phyloP scores from a whole-genome alignment of 2,888 invertebrate species.

The Phragmatobia fuliginosa region DNA sequence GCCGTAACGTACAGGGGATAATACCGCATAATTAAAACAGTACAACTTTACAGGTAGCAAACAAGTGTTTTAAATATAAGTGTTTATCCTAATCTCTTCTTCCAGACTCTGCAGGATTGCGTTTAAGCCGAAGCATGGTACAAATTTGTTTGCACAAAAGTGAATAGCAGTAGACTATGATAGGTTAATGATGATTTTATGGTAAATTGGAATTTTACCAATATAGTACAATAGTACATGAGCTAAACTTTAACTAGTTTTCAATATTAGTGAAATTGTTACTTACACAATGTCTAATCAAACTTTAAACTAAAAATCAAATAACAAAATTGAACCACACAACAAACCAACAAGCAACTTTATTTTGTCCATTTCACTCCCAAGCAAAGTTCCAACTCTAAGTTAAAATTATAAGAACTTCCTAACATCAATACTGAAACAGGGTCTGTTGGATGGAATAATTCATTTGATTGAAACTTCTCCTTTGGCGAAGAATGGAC shows the following conservation, averaged over 20 bases:
- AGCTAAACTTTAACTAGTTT: not conserved
- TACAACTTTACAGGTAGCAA: too few relatives aligned
- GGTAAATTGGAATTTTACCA: too few relatives aligned
- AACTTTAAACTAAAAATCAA: not conserved
- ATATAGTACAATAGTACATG: not conserved
- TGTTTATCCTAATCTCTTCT: not conserved
- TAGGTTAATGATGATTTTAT: too few relatives aligned
- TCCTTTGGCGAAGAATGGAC: constrained; percentile 5
- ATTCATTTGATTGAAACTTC: constrained; percentile 19
- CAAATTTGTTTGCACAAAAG: too few relatives aligned
- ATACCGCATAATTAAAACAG: too few relatives aligned
- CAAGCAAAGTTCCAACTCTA: constrained; percentile 8
- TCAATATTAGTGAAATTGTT: not conserved
- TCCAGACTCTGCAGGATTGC: not conserved
- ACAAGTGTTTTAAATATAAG: not conserved
- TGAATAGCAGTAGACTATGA: too few relatives aligned
- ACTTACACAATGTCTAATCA: not conserved
- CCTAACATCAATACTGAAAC: constrained; percentile 14
- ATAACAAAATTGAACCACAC: not conserved
- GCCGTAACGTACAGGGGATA: too few relatives aligned
- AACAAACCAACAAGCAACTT: not conserved
- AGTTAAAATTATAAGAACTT: constrained; percentile 14
- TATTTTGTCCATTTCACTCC: not conserved
- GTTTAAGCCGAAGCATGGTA: not conserved
- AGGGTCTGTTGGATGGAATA: constrained; percentile 7